Conservation (phyloP, 2,113 vertebrate genomes). For the Poeciliopsis prolifica region DNA sequence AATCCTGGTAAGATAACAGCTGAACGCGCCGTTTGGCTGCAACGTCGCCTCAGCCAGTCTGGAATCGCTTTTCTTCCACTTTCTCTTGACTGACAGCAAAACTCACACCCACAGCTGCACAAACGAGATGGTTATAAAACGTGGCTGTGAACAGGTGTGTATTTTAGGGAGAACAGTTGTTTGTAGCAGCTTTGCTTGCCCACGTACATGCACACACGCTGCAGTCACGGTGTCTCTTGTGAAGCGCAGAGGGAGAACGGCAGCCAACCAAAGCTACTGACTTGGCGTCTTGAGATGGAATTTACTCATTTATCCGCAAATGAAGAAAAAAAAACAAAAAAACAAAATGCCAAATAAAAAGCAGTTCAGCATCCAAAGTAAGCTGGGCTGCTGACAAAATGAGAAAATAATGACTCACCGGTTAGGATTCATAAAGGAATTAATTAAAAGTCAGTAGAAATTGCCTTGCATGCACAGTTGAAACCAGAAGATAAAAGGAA, state of each 20-base stretch:
- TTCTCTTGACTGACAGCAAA: conserved; percentile 2
- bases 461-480: neutral
- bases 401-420: neutral
- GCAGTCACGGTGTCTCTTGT: neutral
- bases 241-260: neutral
- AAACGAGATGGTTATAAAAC: conserved; percentile 9
- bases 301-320: neutral
- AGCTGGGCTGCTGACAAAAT: neutral
- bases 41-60: neutral
- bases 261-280: neutral
- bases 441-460: neutral
- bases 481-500: no score
- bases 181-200: conserved; percentile 21
- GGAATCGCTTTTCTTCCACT: neutral
- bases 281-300: neutral
- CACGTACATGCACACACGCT: neutral
- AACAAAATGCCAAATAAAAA: neutral
- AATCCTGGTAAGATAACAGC: neutral
- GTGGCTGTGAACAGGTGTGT: conserved; percentile 37
- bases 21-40: no score
- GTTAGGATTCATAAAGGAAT: neutral
- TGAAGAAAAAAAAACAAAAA: neutral
- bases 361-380: neutral
- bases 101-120: conserved; percentile 11
- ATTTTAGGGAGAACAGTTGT: conserved; percentile 36